Base-by-base conservation (phyloP, 1,140 invertebrate genomes). In the Bombus picipes region DNA sequence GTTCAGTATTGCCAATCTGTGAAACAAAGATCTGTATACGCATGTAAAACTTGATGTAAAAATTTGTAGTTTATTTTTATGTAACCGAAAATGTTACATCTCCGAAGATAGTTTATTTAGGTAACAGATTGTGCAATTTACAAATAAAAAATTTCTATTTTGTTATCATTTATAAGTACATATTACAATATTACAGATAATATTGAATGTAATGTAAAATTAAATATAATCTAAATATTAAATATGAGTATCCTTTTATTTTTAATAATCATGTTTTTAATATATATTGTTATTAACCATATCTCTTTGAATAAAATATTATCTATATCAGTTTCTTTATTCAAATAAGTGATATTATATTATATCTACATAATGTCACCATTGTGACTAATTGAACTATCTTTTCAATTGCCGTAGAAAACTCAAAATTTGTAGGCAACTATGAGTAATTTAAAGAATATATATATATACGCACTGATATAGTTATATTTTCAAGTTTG, bases 1-100 rank as follows among this genome's bases (percentile, higher is more conserved):
- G 1, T 53, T 53, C 87, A 88, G 41, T 89, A 83, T 62, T 89
- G 41, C 88, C 88, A 89, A 89, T 66, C 79, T 66, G 13, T 47
- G 18, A 87, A 65, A 71, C 47, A 4, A 43, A 84, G n/a, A 79
- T 59, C 41, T 18, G 59, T 57, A 8, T 57, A 32, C 22, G 28
- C 1, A n/a, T 22, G 6, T 41, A 34, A 41, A 73, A 53, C 28
- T n/a, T 62, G 28, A 37, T n/a, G 10, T 25, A 71, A 41, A 43
- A 62, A 9, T 13, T 39, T 71, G 15, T 28, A 43, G 59, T 73
- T 68, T 34, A 39, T 53, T n/a, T 15, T 9, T 15, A 22, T 47
- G 25, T n/a, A 37, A 53, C 53, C 2, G 22, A 10, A 28, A 39
- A 72, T 72, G 13, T n/a, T 41, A 9, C 34, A 74, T 41, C 37